Percentiles rank a stretch among this genome's conserved stretches.
Conservation (phyloP, 2,888 invertebrate species). For the Lasioglossum oenotherae region DNA sequence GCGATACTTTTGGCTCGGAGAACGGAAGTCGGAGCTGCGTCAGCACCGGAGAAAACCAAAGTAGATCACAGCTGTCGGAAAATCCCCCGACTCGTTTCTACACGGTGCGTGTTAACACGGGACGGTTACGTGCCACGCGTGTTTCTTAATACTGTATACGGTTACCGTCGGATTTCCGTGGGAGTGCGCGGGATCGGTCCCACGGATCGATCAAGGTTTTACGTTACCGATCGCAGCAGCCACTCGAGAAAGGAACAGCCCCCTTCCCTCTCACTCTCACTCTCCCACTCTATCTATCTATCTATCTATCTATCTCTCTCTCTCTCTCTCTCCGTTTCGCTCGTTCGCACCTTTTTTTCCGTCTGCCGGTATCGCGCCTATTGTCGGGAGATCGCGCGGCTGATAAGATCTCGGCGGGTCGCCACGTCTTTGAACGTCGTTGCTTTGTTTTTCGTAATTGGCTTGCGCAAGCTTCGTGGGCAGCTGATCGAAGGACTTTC, state of each 20-base stretch:
- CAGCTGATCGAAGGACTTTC: constrained; percentile 18
- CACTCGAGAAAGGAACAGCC: constrained; percentile 63
- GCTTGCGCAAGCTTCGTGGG: constrained; percentile 40
- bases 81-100: constrained; percentile 55
- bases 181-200: constrained; percentile 78
- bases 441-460: constrained; percentile 29
- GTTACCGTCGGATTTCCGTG: constrained; percentile 75
- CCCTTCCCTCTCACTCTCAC: constrained; percentile 18
- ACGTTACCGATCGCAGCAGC: constrained; percentile 68
- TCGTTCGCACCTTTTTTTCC: constrained; percentile 35
- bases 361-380: constrained; percentile 35
- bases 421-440: constrained; percentile 27
- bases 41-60: constrained; percentile 13
- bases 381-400: constrained; percentile 50
- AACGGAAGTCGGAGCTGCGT: constrained; percentile 14
- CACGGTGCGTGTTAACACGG: constrained; percentile 43
- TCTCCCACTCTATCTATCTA: not conserved
- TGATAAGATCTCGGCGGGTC: constrained; percentile 58
- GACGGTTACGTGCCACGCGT: constrained; percentile 67
- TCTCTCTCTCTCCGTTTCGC: not conserved
- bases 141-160: constrained; percentile 72
- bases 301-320: not conserved
- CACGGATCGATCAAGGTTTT: constrained; percentile 81
- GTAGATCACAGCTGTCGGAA: constrained; percentile 21
- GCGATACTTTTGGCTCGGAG: not conserved